These are phyloP conservation scores for Lipophrys pholis DNA, from an alignment of 2,113 vertebrate genomes.

Conservation along the genomic window DNA sequence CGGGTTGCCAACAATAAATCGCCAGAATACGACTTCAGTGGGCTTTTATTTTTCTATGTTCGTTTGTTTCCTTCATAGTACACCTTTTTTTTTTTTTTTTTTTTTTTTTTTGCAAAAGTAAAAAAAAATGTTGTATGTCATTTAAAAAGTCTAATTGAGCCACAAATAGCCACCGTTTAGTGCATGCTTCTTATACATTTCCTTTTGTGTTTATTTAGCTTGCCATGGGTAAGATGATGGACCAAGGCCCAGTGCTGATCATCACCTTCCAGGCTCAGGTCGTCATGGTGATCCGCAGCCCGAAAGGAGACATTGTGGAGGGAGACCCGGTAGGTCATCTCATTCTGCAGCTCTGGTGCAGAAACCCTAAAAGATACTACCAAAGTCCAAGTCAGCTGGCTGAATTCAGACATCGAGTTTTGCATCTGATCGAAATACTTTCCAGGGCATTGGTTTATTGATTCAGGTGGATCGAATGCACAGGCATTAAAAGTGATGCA, in stretches of 20 bases:
- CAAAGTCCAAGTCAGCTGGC: not conserved
- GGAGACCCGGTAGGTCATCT: conserved; percentile 91
- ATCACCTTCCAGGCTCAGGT: conserved; percentile 98
- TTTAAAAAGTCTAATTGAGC: no score
- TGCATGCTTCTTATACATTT: no score
- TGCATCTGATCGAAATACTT: no score
- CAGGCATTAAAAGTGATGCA: no score
- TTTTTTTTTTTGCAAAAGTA: not conserved
- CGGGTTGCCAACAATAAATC: not conserved
- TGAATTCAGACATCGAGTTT: conserved; percentile 3
- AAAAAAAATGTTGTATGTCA: no score
- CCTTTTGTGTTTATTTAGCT: conserved; percentile 79
- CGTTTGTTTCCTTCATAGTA: no score
- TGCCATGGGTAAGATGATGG: conserved; percentile 99
- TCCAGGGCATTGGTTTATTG: no score
- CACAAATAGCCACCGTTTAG: no score
- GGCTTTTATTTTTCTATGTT: no score
- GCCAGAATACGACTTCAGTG: not conserved
- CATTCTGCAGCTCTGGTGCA: not conserved
- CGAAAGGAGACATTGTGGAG: conserved; percentile 92
- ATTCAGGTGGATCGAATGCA: no score
- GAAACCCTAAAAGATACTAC: conserved; percentile 9
- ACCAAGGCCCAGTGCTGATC: conserved; percentile 95
- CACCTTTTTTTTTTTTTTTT: not conserved
- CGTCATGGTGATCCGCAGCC: conserved; percentile 91